A percentile compares a stretch with the other conserved stretches of the same genome.
Evolutionary conservation across 2,888 invertebrate genomes (phyloP).

Genomic region (Stenurella melanura): DNA sequence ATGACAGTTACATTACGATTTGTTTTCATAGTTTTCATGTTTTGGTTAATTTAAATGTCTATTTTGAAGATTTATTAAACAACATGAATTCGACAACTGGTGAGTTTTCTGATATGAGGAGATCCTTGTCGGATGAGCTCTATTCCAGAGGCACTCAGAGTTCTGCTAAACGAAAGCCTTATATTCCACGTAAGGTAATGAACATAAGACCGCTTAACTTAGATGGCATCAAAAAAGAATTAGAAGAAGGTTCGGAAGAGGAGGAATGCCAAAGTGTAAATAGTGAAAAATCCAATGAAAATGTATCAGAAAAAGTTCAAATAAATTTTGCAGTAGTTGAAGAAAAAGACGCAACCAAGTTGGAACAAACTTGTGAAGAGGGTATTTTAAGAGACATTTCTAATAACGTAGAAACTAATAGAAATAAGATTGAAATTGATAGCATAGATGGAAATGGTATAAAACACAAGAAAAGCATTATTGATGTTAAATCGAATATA

Average conservation of each 20-base stretch:
- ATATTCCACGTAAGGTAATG: conserved; percentile 32
- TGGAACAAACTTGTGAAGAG: background rate
- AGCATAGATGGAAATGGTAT: background rate
- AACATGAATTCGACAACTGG: conserved; percentile 46
- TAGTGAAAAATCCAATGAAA: background rate
- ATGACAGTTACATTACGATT: background rate
- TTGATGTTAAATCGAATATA: background rate
- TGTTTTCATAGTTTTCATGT: background rate
- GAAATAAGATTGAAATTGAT: conserved; percentile 5
- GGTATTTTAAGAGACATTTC: background rate
- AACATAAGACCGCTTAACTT: conserved; percentile 48
- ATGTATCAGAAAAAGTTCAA: background rate
- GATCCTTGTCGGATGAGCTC: conserved; percentile 24
- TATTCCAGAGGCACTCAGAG: conserved; percentile 36
- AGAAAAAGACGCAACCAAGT: background rate
- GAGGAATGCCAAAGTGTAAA: background rate
- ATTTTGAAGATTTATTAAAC: background rate
- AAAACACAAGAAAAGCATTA: background rate
- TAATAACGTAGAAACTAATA: background rate
- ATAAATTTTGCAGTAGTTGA: background rate
- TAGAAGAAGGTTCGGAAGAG: conserved; percentile 35
- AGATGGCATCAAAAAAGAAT: conserved; percentile 46
- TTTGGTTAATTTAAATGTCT: background rate
- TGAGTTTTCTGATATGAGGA: conserved; percentile 43
- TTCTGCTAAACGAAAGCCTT: conserved; percentile 38